Evolutionary conservation across 2,888 invertebrate genomes (phyloP).

Genomic region (Tachina grossa): DNA sequence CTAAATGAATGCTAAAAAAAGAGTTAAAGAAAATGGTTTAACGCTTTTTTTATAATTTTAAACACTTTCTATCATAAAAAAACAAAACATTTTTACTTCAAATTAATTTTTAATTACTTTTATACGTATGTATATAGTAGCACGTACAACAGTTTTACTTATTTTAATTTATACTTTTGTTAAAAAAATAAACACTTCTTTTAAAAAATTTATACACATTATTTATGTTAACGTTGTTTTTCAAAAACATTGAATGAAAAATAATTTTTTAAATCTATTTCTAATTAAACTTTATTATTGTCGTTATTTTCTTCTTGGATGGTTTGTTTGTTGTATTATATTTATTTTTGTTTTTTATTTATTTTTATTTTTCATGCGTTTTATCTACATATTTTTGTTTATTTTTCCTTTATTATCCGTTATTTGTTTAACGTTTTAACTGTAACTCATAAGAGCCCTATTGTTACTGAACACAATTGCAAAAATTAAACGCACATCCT

Average conservation of each 20-base stretch:
- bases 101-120: not conserved
- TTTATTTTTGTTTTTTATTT: slow-evolving; percentile 31
- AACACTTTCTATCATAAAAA: not conserved
- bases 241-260: not conserved
- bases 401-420: slow-evolving; percentile 61
- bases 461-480: slow-evolving; percentile 77
- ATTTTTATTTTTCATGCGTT: slow-evolving; percentile 41
- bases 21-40: slow-evolving; percentile 17
- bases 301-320: slow-evolving; percentile 61
- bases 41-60: not conserved
- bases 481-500: slow-evolving; percentile 55
- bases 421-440: slow-evolving; percentile 72
- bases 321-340: slow-evolving; percentile 36
- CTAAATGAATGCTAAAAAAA: slow-evolving; percentile 10
- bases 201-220: not conserved
- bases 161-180: not conserved
- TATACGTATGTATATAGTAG: slow-evolving; percentile 4
- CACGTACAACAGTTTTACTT: not conserved
- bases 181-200: slow-evolving; percentile 11
- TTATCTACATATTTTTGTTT: slow-evolving; percentile 46
- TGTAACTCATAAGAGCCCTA: slow-evolving; percentile 77
- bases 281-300: slow-evolving; percentile 64
- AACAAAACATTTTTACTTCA: not conserved
- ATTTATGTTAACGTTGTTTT: slow-evolving; percentile 18
- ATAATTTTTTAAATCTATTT: slow-evolving; percentile 12